These are phyloP conservation scores for Lithosia quadra DNA, from an alignment of 2,888 invertebrate species.

Conservation along the genomic window DNA sequence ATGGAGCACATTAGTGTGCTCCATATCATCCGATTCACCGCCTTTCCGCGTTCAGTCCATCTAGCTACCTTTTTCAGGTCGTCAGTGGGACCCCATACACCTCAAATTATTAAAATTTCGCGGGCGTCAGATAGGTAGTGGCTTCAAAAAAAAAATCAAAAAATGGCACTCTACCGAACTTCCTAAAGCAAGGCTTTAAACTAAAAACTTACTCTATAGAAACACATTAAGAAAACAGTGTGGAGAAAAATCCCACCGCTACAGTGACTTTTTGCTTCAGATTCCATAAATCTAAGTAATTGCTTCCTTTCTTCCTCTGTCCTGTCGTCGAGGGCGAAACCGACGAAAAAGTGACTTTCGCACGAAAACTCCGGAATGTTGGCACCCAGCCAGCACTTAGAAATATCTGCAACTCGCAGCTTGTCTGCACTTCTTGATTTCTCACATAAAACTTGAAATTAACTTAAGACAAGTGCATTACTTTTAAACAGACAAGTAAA, in stretches of 20 bases:
- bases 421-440: slow-evolving; percentile 56
- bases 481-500: slow-evolving; percentile 17
- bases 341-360: slow-evolving; percentile 73
- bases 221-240: slow-evolving; percentile 35
- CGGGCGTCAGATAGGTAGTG: too few species aligned
- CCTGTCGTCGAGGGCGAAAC: slow-evolving; percentile 64
- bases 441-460: slow-evolving; percentile 44
- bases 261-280: slow-evolving; percentile 60
- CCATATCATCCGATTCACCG: too few species aligned
- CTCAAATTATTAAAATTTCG: too few species aligned
- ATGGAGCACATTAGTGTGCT: too few species aligned
- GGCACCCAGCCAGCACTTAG: slow-evolving; percentile 69
- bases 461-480: slow-evolving; percentile 36
- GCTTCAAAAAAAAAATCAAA: neutral
- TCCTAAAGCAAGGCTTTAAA: slow-evolving; percentile 18
- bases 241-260: slow-evolving; percentile 46
- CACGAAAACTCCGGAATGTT: slow-evolving; percentile 68
- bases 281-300: slow-evolving; percentile 83
- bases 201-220: slow-evolving; percentile 18
- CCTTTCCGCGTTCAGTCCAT: too few species aligned
- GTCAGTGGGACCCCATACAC: too few species aligned
- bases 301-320: slow-evolving; percentile 73
- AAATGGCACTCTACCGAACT: neutral
- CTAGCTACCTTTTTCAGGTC: too few species aligned
- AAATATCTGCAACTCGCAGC: slow-evolving; percentile 64